Conservation (phyloP, 2,797 vertebrate genomes). For the Peromyscus eremicus region DNA sequence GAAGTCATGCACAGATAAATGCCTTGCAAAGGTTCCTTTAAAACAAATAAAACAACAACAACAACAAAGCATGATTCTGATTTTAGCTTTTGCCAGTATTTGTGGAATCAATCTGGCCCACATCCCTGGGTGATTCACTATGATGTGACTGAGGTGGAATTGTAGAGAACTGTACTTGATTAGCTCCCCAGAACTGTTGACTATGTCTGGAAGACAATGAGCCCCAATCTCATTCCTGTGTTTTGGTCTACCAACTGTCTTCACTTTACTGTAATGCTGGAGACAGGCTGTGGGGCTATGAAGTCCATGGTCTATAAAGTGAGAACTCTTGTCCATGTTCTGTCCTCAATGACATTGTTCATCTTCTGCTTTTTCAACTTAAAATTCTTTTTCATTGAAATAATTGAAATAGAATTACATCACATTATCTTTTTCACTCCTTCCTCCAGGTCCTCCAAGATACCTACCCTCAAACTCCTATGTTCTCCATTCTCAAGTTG, state of each 20-base stretch:
- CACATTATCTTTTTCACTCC: not conserved
- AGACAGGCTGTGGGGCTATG: not conserved
- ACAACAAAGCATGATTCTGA: not conserved
- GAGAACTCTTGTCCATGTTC: not conserved
- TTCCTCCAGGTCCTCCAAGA: no score
- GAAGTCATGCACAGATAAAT: not conserved
- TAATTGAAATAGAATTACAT: not conserved
- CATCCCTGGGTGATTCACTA: not conserved
- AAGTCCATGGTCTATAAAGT: not conserved
- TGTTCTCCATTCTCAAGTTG: not conserved
- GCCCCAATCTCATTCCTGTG: not conserved
- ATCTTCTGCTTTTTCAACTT: not conserved
- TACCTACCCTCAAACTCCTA: no score
- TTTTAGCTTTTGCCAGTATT: slow-evolving; percentile 18
- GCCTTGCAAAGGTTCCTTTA: not conserved
- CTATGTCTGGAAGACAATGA: not conserved
- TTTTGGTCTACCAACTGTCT: not conserved
- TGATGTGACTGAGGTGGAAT: not conserved
- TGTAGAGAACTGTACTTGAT: not conserved
- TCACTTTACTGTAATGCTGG: not conserved
- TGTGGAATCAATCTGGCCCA: not conserved
- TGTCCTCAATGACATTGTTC: not conserved
- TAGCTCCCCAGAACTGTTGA: not conserved
- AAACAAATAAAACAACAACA: not conserved
- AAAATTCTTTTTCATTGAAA: not conserved